Conservation (phyloP, 2,888 invertebrate species). For the Candidula unifasciata region DNA sequence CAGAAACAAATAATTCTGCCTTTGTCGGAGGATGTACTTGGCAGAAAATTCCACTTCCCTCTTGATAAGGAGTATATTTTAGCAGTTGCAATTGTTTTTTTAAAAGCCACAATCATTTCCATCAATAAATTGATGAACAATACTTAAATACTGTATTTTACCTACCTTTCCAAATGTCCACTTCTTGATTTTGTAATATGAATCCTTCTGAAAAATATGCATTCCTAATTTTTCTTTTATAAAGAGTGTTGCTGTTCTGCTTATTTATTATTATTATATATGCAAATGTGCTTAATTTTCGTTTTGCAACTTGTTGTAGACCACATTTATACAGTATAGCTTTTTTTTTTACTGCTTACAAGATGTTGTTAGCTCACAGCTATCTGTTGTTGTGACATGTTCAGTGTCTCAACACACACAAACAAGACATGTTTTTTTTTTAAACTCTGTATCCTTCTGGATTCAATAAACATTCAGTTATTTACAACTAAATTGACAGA, state of each 20-base stretch:
- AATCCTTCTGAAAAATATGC: conserved; percentile 26
- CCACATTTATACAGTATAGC: background rate
- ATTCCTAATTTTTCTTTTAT: conserved; percentile 9
- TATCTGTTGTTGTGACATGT: conserved; percentile 5
- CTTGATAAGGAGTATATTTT: too few relatives aligned
- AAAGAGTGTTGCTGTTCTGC: background rate
- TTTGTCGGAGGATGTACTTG: too few relatives aligned
- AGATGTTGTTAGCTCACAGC: background rate
- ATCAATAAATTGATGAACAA: background rate
- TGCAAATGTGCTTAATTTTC: background rate
- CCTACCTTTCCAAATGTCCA: background rate
- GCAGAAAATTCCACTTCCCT: too few relatives aligned
- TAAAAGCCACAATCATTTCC: too few relatives aligned
- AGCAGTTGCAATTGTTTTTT: too few relatives aligned
- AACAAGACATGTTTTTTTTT: background rate
- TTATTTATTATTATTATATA: background rate
- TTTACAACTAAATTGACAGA: background rate
- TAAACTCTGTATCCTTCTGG: conserved; percentile 21
- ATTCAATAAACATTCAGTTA: conserved; percentile 27
- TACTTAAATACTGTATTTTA: background rate
- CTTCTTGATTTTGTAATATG: background rate
- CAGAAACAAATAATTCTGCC: too few relatives aligned
- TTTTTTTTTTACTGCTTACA: background rate
- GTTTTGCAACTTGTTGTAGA: background rate
- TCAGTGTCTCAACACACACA: background rate